Percentiles rank a stretch among this genome's conserved stretches.
phyloP scores from a whole-genome alignment of 2,797 vertebrate species.

The Nannoperca australis region DNA sequence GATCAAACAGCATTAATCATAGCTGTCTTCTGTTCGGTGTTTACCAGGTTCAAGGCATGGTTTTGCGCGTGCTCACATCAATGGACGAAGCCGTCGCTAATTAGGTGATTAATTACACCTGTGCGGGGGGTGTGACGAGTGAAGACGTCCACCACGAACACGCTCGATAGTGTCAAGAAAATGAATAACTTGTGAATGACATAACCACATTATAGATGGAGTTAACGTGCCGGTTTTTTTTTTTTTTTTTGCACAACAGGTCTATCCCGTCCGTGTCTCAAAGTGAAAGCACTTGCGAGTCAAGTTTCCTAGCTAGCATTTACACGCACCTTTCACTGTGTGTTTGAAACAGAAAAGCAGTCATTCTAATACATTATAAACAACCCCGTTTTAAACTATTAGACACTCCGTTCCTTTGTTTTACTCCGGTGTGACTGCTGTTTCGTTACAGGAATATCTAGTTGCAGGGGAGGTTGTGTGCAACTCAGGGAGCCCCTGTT shows the following conservation, averaged over 20 bases:
- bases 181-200: background rate
- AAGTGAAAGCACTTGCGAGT: background rate
- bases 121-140: background rate
- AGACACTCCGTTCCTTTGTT: background rate
- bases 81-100: conserved; percentile 8
- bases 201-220: background rate
- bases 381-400: background rate
- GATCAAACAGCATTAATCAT: background rate
- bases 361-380: background rate
- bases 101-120: conserved; percentile 34
- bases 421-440: background rate
- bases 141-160: background rate
- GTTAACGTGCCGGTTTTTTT: background rate
- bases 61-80: background rate
- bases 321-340: background rate
- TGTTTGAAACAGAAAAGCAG: background rate
- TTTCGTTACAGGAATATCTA: conserved; percentile 7
- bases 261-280: background rate
- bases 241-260: conserved; percentile 36
- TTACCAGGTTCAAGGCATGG: background rate
- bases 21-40: background rate
- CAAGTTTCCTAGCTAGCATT: background rate
- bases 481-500: conserved; percentile 39
- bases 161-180: background rate
- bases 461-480: conserved; percentile 23